phyloP scores from a whole-genome alignment of 2,113 vertebrate species.

The Pantherophis guttatus region DNA sequence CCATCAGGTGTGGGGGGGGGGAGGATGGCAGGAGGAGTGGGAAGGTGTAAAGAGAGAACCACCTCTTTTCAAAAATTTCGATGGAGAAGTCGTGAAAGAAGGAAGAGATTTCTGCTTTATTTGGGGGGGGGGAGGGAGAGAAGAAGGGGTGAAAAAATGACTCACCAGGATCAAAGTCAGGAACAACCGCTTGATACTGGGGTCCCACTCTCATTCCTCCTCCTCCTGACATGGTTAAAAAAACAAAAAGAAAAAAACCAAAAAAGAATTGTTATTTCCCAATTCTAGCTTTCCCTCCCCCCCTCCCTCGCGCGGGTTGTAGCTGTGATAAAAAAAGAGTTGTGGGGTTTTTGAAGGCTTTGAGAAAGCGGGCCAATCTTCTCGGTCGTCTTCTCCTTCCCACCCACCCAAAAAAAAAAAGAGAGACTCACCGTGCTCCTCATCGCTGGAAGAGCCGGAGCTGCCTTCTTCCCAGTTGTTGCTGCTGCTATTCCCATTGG shows the following conservation, averaged over 20 bases:
- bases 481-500: slow-evolving; percentile 79
- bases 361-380: not conserved
- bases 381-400: not conserved
- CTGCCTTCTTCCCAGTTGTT: slow-evolving; percentile 90
- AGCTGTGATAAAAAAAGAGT: not conserved
- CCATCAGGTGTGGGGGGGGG: not conserved
- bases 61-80: not conserved
- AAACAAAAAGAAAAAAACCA: not conserved
- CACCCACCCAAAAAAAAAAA: not conserved
- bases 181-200: slow-evolving; percentile 89
- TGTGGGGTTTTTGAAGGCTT: not conserved
- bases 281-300: not conserved
- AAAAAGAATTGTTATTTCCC: not conserved
- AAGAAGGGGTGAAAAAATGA: not conserved
- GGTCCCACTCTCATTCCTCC: slow-evolving; percentile 89
- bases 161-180: slow-evolving; percentile 90
- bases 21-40: not conserved
- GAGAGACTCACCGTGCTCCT: slow-evolving; percentile 84
- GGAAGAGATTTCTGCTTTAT: not conserved
- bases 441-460: slow-evolving; percentile 89
- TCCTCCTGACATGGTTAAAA: slow-evolving; percentile 69
- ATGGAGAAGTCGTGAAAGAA: not conserved
- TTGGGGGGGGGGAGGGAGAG: not conserved
- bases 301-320: not conserved
- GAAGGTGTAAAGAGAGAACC: not conserved